Evolutionary conservation across 1,140 invertebrate genomes (phyloP).

Genomic region (Procambarus clarkii): DNA sequence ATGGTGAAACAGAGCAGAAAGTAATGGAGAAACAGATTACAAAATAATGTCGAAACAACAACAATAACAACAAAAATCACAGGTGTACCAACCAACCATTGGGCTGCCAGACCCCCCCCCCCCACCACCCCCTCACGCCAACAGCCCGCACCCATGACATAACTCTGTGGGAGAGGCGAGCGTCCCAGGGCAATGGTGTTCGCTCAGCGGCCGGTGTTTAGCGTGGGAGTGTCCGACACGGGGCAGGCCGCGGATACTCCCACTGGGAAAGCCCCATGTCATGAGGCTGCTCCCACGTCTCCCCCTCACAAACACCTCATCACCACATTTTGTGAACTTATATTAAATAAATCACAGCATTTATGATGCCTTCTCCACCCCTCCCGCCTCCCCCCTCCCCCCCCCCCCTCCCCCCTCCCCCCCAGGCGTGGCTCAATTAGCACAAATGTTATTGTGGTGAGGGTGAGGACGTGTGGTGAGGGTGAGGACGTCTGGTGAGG

Average conservation of each 20-base stretch:
- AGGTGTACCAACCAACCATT: too few relatives aligned
- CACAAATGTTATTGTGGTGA: too few relatives aligned
- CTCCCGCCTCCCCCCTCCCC: neutral
- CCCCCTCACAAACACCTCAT: slow-evolving; percentile 26
- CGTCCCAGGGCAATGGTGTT: neutral
- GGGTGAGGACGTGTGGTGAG: too few relatives aligned
- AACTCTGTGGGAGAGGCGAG: neutral
- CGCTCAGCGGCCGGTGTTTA: neutral
- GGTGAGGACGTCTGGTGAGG: too few relatives aligned
- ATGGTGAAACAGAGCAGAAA: too few relatives aligned
- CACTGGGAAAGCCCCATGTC: neutral
- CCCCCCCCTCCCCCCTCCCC: neutral
- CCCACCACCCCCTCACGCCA: neutral
- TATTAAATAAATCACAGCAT: slow-evolving; percentile 41
- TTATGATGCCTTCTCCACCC: neutral
- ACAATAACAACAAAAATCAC: too few relatives aligned
- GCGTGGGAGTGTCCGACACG: neutral
- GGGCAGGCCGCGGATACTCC: neutral
- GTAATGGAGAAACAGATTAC: too few relatives aligned
- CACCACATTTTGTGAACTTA: slow-evolving; percentile 16
- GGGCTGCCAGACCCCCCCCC: neutral
- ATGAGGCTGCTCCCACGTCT: slow-evolving; percentile 15
- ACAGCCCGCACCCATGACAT: neutral
- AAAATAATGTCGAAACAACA: too few relatives aligned
- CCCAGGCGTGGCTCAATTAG: neutral